A percentile compares a stretch with the other conserved stretches of the same genome.
Conservation (phyloP, 2,888 invertebrate genomes). For the Phyllotreta striolata region DNA sequence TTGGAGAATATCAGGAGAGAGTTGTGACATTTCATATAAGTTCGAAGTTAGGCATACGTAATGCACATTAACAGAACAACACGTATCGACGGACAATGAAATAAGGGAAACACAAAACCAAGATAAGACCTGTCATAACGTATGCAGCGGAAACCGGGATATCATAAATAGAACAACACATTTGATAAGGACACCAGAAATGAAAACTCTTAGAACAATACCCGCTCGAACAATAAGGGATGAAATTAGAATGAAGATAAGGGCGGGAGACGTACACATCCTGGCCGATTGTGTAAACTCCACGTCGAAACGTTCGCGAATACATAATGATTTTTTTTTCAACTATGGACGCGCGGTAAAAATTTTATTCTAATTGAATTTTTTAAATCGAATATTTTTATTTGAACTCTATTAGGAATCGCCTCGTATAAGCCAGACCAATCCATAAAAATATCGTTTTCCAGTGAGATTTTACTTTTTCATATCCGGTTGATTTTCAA, state of each 20-base stretch:
- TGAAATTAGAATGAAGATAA: slow-evolving; percentile 22
- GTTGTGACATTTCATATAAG: too few relatives aligned
- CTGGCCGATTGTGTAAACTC: slow-evolving; percentile 13
- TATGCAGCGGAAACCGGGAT: slow-evolving; percentile 19
- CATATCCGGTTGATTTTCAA: slow-evolving; percentile 31
- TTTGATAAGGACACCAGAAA: slow-evolving; percentile 25
- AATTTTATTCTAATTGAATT: background rate
- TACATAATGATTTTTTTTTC: background rate
- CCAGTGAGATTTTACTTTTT: slow-evolving; percentile 26
- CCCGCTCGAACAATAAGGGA: slow-evolving; percentile 14
- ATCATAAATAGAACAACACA: slow-evolving; percentile 20
- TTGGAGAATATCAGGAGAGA: too few relatives aligned
- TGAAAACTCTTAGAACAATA: slow-evolving; percentile 26
- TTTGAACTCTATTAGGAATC: background rate
- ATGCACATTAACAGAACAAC: slow-evolving; percentile 10
- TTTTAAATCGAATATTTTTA: background rate
- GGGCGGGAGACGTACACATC: slow-evolving; percentile 7
- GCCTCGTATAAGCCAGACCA: slow-evolving; percentile 17
- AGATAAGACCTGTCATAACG: slow-evolving; percentile 25
- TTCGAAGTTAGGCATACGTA: too few relatives aligned
- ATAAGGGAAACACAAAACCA: slow-evolving; percentile 13
- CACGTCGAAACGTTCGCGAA: background rate
- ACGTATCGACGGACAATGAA: slow-evolving; percentile 14
- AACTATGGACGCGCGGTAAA: background rate
- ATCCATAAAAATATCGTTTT: slow-evolving; percentile 26